A percentile compares a stretch with the other conserved stretches of the same genome.
Conservation (phyloP, 2,797 vertebrate genomes). For the Megalops cyprinoides region DNA sequence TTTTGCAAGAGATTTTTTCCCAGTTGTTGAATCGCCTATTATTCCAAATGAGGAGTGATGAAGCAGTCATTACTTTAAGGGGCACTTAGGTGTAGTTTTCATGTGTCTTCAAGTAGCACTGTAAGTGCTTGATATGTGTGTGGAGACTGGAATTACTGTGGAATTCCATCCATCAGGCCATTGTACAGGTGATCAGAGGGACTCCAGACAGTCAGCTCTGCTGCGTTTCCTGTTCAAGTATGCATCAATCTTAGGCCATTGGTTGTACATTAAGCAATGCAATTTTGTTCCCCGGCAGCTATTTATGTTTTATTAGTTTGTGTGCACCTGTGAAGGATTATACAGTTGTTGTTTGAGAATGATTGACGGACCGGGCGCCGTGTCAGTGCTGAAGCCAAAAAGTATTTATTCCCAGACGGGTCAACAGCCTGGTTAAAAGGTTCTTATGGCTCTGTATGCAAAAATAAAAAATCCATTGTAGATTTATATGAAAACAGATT, state of each 20-base stretch:
- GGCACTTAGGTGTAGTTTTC: background rate
- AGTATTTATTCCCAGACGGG: no score
- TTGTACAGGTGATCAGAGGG: background rate
- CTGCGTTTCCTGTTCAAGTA: no score
- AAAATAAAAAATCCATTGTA: no score
- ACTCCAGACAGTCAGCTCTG: background rate
- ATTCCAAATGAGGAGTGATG: background rate
- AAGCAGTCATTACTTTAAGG: background rate
- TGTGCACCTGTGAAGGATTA: background rate
- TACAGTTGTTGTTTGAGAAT: background rate
- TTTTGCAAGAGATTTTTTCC: background rate
- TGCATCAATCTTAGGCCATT: background rate
- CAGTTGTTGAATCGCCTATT: background rate
- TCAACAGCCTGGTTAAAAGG: background rate
- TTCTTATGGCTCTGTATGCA: background rate
- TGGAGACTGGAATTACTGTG: background rate
- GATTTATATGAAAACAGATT: no score
- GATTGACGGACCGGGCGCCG: background rate
- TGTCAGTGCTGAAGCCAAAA: background rate
- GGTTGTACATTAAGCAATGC: background rate
- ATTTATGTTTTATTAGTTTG: background rate
- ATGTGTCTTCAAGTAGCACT: background rate
- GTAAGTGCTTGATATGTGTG: background rate
- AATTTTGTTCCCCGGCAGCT: background rate
- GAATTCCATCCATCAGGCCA: background rate